Percentiles rank a stretch among this genome's conserved stretches.
These are phyloP conservation scores for Sinotaia quadrata DNA, from an alignment of 2,888 invertebrate species.

Conservation along the genomic window DNA sequence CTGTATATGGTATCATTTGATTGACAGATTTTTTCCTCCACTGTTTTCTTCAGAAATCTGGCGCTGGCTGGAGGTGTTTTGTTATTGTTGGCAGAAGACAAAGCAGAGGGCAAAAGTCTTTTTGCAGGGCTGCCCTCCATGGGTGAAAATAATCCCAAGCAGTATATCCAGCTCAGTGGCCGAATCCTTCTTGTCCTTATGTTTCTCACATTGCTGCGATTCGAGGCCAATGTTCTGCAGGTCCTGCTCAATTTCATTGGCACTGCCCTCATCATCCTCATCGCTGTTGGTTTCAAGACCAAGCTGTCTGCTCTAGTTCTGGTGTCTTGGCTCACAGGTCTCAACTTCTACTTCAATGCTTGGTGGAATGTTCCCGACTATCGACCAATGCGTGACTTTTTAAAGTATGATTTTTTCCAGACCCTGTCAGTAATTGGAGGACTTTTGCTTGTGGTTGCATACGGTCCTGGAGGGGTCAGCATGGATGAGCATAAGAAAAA, in stretches of 20 bases:
- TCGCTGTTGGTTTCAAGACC: conserved; percentile 98
- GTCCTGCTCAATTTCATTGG: conserved; percentile 93
- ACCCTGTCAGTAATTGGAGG: conserved; percentile 99
- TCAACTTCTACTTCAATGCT: conserved; percentile 98
- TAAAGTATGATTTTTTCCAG: conserved; percentile 99
- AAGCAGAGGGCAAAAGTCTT: conserved; percentile 92
- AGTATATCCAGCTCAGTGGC: conserved; percentile 95
- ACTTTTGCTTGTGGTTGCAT: conserved; percentile 95
- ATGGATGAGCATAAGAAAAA: conserved; percentile 99
- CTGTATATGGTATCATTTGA: too few relatives aligned
- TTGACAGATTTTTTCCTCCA: not conserved
- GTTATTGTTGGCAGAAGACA: conserved; percentile 94
- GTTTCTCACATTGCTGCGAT: conserved; percentile 96
- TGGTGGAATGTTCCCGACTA: conserved; percentile 98
- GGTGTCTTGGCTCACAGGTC: conserved; percentile 87
- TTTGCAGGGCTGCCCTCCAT: conserved; percentile 87
- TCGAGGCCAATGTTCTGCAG: conserved; percentile 89
- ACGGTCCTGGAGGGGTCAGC: conserved; percentile 93
- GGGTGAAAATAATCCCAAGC: conserved; percentile 89
- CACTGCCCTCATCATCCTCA: conserved; percentile 92
- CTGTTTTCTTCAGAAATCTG: conserved; percentile 80
- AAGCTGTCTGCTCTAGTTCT: conserved; percentile 96
- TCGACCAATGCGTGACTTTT: conserved; percentile 97
- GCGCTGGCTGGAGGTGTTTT: conserved; percentile 97
- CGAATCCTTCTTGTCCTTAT: conserved; percentile 96